phyloP scores from a whole-genome alignment of 1,140 invertebrate species.

The Steinernema khuongi region DNA sequence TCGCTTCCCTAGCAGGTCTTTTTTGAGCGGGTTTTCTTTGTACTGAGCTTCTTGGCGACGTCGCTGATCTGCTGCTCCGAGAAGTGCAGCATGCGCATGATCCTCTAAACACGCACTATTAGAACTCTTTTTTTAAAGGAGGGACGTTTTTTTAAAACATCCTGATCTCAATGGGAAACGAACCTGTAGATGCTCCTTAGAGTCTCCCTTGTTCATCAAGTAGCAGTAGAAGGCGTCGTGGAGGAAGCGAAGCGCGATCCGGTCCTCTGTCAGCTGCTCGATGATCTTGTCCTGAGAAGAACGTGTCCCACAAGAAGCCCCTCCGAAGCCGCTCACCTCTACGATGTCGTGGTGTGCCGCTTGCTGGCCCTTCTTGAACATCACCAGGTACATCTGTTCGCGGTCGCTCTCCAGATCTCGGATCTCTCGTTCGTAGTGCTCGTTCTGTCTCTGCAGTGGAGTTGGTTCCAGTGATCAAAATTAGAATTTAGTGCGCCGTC shows the following conservation, averaged over 20 bases:
- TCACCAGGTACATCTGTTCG: constrained; percentile 55
- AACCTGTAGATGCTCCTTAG: constrained; percentile 53
- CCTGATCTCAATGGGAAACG: background rate
- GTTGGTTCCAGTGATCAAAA: background rate
- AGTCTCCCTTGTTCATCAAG: constrained; percentile 52
- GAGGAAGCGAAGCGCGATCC: constrained; percentile 48
- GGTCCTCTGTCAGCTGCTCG: constrained; percentile 54
- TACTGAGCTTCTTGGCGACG: background rate
- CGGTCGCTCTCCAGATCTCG: constrained; percentile 52
- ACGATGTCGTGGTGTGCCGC: constrained; percentile 45
- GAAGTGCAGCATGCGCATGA: constrained; percentile 2
- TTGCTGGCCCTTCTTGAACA: constrained; percentile 58
- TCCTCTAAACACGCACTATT: background rate
- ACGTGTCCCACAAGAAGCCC: background rate
- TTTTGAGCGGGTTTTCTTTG: background rate
- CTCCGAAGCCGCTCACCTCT: constrained; percentile 19
- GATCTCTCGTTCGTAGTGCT: constrained; percentile 54
- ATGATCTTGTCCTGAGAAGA: constrained; percentile 36
- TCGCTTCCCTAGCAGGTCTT: background rate
- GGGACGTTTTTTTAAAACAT: no score
- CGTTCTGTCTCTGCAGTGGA: constrained; percentile 36
- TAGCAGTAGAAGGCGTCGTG: constrained; percentile 59
- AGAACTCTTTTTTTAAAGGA: background rate
- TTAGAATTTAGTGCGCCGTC: no score
- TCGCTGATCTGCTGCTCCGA: background rate